phyloP scores from a whole-genome alignment of 1,140 invertebrate genomes.

The Geopemphigus sp. region DNA sequence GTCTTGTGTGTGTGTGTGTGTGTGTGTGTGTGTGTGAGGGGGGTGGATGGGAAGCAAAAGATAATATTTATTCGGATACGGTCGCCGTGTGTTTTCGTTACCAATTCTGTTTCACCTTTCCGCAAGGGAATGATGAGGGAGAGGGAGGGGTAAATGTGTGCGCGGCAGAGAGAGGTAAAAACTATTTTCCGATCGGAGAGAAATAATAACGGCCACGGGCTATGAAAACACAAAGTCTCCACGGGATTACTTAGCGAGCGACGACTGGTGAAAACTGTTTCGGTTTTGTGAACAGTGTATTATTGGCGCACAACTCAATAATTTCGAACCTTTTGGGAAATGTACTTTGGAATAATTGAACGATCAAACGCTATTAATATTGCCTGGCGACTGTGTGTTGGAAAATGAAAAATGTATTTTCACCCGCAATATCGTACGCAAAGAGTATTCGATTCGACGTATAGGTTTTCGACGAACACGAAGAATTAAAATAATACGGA shows the following conservation, averaged over 20 bases:
- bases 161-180: too few relatives aligned
- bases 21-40: background rate
- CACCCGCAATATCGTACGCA: background rate
- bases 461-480: too few relatives aligned
- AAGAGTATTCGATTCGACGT: too few relatives aligned
- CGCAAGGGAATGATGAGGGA: too few relatives aligned
- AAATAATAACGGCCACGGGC: slow-evolving; percentile 4
- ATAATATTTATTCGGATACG: slow-evolving; percentile 31
- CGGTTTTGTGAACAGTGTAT: background rate
- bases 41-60: background rate
- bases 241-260: slow-evolving; percentile 16
- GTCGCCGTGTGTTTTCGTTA: slow-evolving; percentile 22
- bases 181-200: slow-evolving; percentile 6
- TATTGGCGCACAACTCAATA: background rate
- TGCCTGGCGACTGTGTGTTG: too few relatives aligned
- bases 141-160: too few relatives aligned
- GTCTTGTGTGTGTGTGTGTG: background rate
- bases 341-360: background rate
- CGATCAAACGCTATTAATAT: background rate
- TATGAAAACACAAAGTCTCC: slow-evolving; percentile 13
- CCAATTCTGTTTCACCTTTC: too few relatives aligned
- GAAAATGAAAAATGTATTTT: background rate
- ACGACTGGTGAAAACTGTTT: slow-evolving; percentile 3
- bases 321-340: slow-evolving; percentile 1
- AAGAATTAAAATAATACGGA: background rate